Conservation (phyloP, 2,113 vertebrate genomes). For the Erythrolamprus reginae region DNA sequence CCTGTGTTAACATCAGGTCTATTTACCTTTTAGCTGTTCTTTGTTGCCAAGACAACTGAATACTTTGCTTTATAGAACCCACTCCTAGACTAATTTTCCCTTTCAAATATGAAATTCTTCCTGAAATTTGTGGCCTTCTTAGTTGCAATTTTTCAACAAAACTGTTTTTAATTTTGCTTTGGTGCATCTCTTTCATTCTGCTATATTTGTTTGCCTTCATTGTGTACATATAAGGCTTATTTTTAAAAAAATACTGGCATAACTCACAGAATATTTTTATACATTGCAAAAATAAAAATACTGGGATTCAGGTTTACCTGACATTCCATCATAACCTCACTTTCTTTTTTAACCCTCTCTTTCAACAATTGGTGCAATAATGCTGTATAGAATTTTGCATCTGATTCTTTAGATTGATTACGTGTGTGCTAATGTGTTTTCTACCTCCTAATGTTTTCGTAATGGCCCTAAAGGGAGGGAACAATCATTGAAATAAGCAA, state of each 20-base stretch:
- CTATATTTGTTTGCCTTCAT: constrained; percentile 11
- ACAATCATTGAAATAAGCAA: constrained; percentile 44
- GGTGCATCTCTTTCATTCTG: constrained; percentile 24
- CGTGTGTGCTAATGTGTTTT: constrained; percentile 51
- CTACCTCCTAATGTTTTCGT: constrained; percentile 51
- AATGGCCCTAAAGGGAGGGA: constrained; percentile 53
- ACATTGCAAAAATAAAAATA: neutral
- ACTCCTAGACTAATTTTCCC: neutral
- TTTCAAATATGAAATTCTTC: neutral
- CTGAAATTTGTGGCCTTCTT: neutral
- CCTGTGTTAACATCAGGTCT: neutral
- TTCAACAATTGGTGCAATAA: constrained; percentile 38
- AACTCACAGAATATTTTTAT: neutral
- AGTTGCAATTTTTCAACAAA: constrained; percentile 6
- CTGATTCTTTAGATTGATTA: constrained; percentile 45
- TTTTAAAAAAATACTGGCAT: constrained; percentile 1
- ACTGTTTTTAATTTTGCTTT: constrained; percentile 27
- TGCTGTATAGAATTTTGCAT: constrained; percentile 44
- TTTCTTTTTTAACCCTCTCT: constrained; percentile 34
- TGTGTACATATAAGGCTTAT: constrained; percentile 25
- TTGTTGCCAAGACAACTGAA: neutral
- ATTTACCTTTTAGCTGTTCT: neutral
- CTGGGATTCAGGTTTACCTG: constrained; percentile 18
- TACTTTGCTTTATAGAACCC: no score
- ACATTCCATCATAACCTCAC: constrained; percentile 14